Percentiles rank a stretch among this genome's conserved stretches.
phyloP scores from a whole-genome alignment of 1,140 invertebrate species.

The Heliconius nattereri region DNA sequence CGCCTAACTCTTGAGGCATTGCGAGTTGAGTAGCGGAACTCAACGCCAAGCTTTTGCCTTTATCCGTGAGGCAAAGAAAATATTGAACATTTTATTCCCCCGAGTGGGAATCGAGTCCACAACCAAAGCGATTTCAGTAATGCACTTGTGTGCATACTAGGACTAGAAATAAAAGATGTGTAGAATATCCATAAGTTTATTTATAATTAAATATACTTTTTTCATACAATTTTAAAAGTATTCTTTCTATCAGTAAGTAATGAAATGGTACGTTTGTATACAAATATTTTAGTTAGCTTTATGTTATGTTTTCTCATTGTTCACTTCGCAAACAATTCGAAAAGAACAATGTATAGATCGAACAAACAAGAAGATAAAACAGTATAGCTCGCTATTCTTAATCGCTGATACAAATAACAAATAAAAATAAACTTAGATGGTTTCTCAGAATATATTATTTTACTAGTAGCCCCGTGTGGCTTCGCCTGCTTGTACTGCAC shows the following conservation, averaged over 20 bases:
- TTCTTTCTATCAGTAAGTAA: neutral
- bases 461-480: too few species aligned
- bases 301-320: neutral
- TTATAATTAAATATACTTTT: neutral
- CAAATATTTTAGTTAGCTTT: neutral
- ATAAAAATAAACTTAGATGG: constrained; percentile 5
- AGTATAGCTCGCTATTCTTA: neutral
- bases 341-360: neutral
- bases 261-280: neutral
- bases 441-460: neutral
- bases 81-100: too few species aligned
- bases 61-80: too few species aligned
- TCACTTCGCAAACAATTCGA: constrained; percentile 1
- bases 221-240: neutral
- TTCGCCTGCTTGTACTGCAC: too few species aligned
- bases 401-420: constrained; percentile 2
- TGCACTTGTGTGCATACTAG: too few species aligned
- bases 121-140: too few species aligned
- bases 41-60: too few species aligned
- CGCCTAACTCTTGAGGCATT: too few species aligned
- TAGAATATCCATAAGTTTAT: neutral
- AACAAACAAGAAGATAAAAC: constrained; percentile 12
- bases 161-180: too few species aligned
- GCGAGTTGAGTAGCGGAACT: too few species aligned
- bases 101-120: too few species aligned